Evolutionary conservation across 2,888 invertebrate genomes (phyloP), one percentile per base, ranked within the genome.

Genomic region (Eumacrocentrus americanus): DNA sequence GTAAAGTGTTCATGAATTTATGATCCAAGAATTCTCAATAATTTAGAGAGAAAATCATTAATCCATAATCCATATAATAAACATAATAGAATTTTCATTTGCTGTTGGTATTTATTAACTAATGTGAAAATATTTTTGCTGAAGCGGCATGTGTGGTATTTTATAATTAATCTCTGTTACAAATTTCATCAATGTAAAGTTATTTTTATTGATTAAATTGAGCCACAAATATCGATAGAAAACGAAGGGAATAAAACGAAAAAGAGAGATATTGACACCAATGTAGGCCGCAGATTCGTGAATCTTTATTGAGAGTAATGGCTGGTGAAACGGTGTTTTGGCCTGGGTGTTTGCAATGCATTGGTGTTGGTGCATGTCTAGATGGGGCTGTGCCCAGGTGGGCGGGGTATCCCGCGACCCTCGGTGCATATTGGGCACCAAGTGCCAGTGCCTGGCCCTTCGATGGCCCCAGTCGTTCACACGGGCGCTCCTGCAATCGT

Each of bases 341-440:
- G 77, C 76, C 76, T 77, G 79, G 74, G 76, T 80, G 79, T 80
- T 78, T 80, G 80, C 80, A 80, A 80, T 79, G 80, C 79, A 79
- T 79, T 80, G 80, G 80, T 80, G 80, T 80, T 80, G 80, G 80
- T 80, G 80, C 80, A 80, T 80, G 80, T 80, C 75, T 80, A 80
- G 80, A 80, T 80, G 80, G 80, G 80, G 73, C 74, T 80, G 71
- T 80, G 80, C 74, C 74, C 78, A 72, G 76, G 78, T 77, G 80
- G 80, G 75, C 77, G 80, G 73, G 78, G 77, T 79, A 71, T 79
- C 78, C 72, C 77, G 73, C 76, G 80, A 71, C 76, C 78, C 73
- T 74, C 77, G 68, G 75, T 79, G 70, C 80, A 79, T 73, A 75
- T 80, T 72, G 79, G 78, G 73, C 80, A 78, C 69, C 72, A 76